Conservation (phyloP, 2,113 vertebrate species). For the Tupaia tana region DNA sequence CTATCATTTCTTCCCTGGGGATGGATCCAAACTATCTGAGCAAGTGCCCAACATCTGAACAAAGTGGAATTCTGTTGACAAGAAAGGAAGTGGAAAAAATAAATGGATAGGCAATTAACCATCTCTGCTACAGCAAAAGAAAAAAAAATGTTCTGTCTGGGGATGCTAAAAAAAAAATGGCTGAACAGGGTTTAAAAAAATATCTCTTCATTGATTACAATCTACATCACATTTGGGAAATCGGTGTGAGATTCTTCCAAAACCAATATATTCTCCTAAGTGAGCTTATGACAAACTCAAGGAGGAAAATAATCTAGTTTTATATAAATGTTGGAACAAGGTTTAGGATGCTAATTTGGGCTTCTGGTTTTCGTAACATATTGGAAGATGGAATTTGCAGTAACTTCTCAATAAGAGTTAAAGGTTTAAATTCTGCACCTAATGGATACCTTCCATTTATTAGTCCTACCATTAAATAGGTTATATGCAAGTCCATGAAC, state of each 20-base stretch:
- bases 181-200: conserved; percentile 30
- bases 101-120: background rate
- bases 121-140: background rate
- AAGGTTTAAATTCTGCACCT: conserved; percentile 41
- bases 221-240: background rate
- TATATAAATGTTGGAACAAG: conserved; percentile 13
- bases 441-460: background rate
- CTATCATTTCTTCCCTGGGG: background rate
- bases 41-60: conserved; percentile 9
- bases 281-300: conserved; percentile 13
- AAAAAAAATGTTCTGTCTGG: background rate
- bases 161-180: background rate
- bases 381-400: background rate
- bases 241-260: background rate
- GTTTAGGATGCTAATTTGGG: conserved; percentile 49
- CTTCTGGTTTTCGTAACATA: conserved; percentile 47
- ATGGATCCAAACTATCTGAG: background rate
- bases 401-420: conserved; percentile 1
- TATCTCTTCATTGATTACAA: background rate
- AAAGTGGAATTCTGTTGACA: background rate
- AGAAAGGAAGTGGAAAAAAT: background rate
- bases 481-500: background rate
- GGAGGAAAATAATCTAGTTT: background rate
- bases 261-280: background rate
- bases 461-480: background rate